Conservation (phyloP, 1,140 invertebrate species). For the Bathynomus jamesi region DNA sequence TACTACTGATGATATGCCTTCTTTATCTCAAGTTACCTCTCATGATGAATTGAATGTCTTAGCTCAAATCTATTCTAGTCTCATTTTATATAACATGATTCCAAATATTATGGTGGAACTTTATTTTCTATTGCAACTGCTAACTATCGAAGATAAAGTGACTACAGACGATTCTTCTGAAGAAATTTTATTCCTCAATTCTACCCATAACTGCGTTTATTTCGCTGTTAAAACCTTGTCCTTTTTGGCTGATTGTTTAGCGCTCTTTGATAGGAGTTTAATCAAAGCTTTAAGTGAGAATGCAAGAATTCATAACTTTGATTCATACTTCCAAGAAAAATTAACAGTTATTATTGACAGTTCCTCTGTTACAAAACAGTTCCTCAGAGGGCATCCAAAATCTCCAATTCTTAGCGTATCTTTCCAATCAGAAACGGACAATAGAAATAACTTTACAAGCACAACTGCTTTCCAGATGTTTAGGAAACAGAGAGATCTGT, state of each 20-base stretch:
- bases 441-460: slow-evolving; percentile 67
- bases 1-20: neutral
- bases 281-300: slow-evolving; percentile 50
- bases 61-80: slow-evolving; percentile 45
- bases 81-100: slow-evolving; percentile 44
- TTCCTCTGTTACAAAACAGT: slow-evolving; percentile 18
- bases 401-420: slow-evolving; percentile 29
- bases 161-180: neutral
- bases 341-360: slow-evolving; percentile 39
- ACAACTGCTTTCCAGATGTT: slow-evolving; percentile 65
- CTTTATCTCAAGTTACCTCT: slow-evolving; percentile 43
- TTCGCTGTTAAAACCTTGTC: slow-evolving; percentile 51
- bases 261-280: slow-evolving; percentile 49
- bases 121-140: slow-evolving; percentile 52
- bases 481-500: slow-evolving; percentile 70
- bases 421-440: slow-evolving; percentile 54
- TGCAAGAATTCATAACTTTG: slow-evolving; percentile 47
- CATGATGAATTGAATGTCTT: slow-evolving; percentile 44
- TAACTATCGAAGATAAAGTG: slow-evolving; percentile 41
- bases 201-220: slow-evolving; percentile 54
- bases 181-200: slow-evolving; percentile 15
- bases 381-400: slow-evolving; percentile 28
- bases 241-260: slow-evolving; percentile 45
- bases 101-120: slow-evolving; percentile 53
- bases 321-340: slow-evolving; percentile 44